These are phyloP conservation scores for Pempheris klunzingeri DNA, from an alignment of 2,797 vertebrate species.

Conservation along the genomic window DNA sequence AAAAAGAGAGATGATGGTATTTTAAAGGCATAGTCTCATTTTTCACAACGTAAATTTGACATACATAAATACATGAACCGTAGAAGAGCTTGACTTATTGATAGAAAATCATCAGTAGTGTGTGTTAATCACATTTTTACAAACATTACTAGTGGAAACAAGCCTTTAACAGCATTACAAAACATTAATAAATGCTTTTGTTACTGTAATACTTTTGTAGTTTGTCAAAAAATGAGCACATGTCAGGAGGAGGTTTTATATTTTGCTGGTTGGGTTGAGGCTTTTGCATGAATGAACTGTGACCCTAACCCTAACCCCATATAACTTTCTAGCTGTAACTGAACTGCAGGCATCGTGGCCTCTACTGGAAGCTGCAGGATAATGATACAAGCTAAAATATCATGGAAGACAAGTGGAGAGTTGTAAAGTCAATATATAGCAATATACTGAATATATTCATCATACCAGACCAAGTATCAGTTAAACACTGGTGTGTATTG, in stretches of 20 bases:
- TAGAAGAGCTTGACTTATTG: background rate
- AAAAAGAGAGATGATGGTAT: constrained; percentile 4
- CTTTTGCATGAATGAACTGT: background rate
- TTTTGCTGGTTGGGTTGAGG: background rate
- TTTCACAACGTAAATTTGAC: background rate
- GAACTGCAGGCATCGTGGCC: background rate
- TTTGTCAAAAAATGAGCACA: background rate
- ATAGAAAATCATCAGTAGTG: background rate
- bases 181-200: background rate
- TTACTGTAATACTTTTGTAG: background rate
- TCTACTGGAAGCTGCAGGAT: background rate
- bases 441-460: too few species aligned
- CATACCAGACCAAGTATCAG: too few species aligned
- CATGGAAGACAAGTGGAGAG: background rate
- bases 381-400: background rate
- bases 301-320: background rate
- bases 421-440: background rate
- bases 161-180: background rate
- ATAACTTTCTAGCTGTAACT: background rate
- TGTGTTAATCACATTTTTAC: background rate
- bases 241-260: background rate
- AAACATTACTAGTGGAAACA: background rate
- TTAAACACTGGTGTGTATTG: background rate
- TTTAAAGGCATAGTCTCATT: constrained; percentile 2
- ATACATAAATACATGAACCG: background rate